These are phyloP conservation scores for Neostethus bicornis DNA, from an alignment of 2,797 vertebrate species.

Conservation along the genomic window DNA sequence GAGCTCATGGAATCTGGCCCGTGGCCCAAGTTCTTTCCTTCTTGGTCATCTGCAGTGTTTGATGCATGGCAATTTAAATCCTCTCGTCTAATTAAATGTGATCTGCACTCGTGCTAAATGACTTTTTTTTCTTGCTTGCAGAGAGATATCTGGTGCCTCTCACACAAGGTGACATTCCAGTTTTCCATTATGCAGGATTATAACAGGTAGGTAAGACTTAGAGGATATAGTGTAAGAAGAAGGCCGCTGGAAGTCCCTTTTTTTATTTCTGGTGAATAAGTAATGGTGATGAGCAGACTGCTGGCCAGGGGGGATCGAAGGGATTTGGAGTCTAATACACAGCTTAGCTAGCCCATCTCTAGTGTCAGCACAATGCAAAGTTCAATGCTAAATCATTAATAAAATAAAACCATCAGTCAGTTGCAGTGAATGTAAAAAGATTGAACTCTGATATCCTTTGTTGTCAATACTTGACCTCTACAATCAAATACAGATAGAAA, in stretches of 20 bases:
- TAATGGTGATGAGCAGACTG: slow-evolving; percentile 80
- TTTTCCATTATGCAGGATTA: slow-evolving; percentile 85
- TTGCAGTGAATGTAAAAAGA: slow-evolving; percentile 60
- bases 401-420: slow-evolving; percentile 81
- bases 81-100: slow-evolving; percentile 87
- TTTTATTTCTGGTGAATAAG: slow-evolving; percentile 80
- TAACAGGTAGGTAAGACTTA: slow-evolving; percentile 80
- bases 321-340: slow-evolving; percentile 84
- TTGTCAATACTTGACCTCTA: slow-evolving; percentile 59
- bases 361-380: slow-evolving; percentile 86
- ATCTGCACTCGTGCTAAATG: slow-evolving; percentile 86
- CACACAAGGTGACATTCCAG: slow-evolving; percentile 87
- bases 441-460: slow-evolving; percentile 67
- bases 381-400: slow-evolving; percentile 82
- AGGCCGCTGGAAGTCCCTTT: slow-evolving; percentile 62
- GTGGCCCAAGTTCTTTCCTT: slow-evolving; percentile 77
- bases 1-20: slow-evolving; percentile 83
- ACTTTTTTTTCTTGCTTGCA: slow-evolving; percentile 75
- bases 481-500: slow-evolving; percentile 7
- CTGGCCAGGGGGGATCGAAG: slow-evolving; percentile 78
- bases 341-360: slow-evolving; percentile 80
- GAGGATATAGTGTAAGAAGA: slow-evolving; percentile 69
- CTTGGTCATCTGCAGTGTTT: slow-evolving; percentile 81
- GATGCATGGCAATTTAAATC: slow-evolving; percentile 87
- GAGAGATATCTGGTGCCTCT: slow-evolving; percentile 83